A percentile compares a stretch with the other conserved stretches of the same genome.
Evolutionary conservation across 2,797 vertebrate species (phyloP).

Genomic region (Chelidonichthys spinosus): DNA sequence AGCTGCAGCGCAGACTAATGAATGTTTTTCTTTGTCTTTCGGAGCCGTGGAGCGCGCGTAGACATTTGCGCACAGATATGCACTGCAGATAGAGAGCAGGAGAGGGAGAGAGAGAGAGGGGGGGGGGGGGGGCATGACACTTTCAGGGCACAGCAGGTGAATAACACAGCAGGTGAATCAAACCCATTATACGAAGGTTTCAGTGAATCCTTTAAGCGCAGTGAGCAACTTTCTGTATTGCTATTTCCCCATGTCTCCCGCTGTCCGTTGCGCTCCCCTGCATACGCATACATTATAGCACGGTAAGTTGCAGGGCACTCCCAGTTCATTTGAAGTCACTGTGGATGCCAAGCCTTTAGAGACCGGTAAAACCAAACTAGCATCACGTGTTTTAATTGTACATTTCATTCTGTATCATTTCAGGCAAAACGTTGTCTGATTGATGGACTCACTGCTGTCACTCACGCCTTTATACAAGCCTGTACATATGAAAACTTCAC

Average conservation of each 20-base stretch:
- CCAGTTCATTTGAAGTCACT: constrained; percentile 69
- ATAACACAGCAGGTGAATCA: constrained; percentile 29
- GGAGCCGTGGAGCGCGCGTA: constrained; percentile 59
- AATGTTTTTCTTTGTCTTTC: constrained; percentile 72
- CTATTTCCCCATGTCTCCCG: background rate
- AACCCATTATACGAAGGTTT: constrained; percentile 1
- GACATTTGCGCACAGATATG: constrained; percentile 73
- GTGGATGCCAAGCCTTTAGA: constrained; percentile 23
- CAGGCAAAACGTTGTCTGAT: background rate
- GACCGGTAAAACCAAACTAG: background rate
- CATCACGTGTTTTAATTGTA: background rate
- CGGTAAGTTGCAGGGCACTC: constrained; percentile 60
- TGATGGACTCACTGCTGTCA: background rate
- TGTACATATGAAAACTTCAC: background rate
- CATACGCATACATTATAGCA: constrained; percentile 45
- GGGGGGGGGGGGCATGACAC: constrained; percentile 30
- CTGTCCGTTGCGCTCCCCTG: constrained; percentile 40
- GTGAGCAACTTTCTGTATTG: constrained; percentile 48
- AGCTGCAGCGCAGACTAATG: constrained; percentile 29
- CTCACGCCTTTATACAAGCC: background rate
- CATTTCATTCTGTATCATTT: background rate
- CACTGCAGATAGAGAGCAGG: constrained; percentile 67
- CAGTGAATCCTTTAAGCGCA: background rate
- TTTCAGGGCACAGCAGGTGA: constrained; percentile 37
- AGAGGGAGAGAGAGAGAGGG: constrained; percentile 10